These are phyloP conservation scores for Trichosurus vulpecula DNA, from an alignment of 2,797 vertebrate species.

Conservation along the genomic window DNA sequence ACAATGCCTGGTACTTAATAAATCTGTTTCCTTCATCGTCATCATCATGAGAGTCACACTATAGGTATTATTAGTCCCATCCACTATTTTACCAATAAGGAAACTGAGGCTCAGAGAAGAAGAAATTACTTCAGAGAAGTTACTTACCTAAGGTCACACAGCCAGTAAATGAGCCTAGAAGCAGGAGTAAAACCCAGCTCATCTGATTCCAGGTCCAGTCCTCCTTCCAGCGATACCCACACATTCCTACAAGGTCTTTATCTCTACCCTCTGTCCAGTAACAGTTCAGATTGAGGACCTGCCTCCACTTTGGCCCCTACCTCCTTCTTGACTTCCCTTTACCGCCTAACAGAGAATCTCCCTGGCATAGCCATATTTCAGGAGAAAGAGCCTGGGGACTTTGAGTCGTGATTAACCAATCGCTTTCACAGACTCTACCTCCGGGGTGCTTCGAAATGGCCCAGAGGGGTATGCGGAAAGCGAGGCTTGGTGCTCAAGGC, in stretches of 20 bases:
- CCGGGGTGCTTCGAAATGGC: background rate
- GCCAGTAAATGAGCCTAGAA: background rate
- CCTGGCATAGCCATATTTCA: background rate
- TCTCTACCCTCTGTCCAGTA: background rate
- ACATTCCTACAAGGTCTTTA: background rate
- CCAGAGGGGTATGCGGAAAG: background rate
- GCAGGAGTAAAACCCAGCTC: background rate
- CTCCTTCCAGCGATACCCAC: background rate
- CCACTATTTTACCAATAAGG: accelerated
- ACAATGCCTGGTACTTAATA: background rate
- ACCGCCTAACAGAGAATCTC: background rate
- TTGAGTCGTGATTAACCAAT: background rate
- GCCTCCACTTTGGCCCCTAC: background rate
- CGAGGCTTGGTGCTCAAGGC: background rate
- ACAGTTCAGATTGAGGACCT: background rate
- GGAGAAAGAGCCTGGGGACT: background rate
- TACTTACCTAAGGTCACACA: too few relatives aligned
- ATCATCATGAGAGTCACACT: background rate
- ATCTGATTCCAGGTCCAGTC: background rate
- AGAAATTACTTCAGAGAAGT: too few relatives aligned
- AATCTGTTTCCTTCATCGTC: background rate
- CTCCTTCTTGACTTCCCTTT: background rate
- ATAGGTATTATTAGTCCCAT: background rate
- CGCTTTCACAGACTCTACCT: background rate
- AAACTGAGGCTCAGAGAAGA: background rate